Evolutionary conservation across 1,140 invertebrate genomes (phyloP).

Genomic region (Ericerus pela): DNA sequence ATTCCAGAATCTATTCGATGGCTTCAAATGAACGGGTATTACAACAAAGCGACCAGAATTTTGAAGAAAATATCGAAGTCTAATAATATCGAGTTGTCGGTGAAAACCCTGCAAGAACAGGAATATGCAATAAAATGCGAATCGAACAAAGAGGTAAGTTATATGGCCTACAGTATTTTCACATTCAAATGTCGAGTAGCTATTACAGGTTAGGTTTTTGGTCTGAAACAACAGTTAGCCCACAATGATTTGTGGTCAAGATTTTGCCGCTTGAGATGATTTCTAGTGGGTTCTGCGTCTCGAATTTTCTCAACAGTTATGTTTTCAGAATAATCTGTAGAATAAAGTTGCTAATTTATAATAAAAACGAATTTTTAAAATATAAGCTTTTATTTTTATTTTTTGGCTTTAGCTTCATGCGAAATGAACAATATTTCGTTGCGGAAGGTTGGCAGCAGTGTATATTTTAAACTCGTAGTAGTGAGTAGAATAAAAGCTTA

Average conservation of each 20-base stretch:
- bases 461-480: no score
- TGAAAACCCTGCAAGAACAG: slow-evolving; percentile 12
- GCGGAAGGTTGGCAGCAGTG: no score
- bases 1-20: slow-evolving; percentile 47
- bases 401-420: no score
- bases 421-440: no score
- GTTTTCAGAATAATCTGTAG: no score
- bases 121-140: not conserved
- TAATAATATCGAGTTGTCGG: slow-evolving; percentile 37
- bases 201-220: not conserved
- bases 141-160: not conserved
- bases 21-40: slow-evolving; percentile 38
- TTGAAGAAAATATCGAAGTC: slow-evolving; percentile 37
- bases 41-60: slow-evolving; percentile 36
- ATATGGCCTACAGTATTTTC: not conserved
- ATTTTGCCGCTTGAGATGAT: not conserved
- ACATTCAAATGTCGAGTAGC: not conserved
- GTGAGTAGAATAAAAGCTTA: no score
- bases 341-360: no score
- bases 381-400: no score
- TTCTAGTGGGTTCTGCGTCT: no score
- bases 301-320: no score
- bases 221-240: not conserved
- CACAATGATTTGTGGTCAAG: not conserved
- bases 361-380: no score